Conservation (phyloP, 2,113 vertebrate genomes). For the Anthoscopus minutus region DNA sequence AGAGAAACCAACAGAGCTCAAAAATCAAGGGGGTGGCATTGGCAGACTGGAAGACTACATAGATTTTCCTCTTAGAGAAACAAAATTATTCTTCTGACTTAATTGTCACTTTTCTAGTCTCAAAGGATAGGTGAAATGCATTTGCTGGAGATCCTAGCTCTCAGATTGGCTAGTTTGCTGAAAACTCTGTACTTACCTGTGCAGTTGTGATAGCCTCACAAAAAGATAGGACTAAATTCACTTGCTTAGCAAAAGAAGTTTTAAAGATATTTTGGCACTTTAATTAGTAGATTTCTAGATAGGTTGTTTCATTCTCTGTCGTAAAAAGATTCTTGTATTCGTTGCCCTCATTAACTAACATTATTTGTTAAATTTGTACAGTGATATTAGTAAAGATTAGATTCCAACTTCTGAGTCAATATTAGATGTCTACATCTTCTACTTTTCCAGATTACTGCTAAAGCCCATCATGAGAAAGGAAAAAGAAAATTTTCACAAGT, state of each 20-base stretch:
- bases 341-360: neutral
- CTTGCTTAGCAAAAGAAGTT: neutral
- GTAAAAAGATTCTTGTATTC: neutral
- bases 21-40: neutral
- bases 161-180: neutral
- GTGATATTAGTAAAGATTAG: slow-evolving; percentile 7
- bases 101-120: neutral
- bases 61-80: neutral
- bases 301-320: neutral
- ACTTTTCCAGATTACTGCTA: neutral
- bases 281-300: neutral
- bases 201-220: neutral
- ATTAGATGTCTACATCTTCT: neutral
- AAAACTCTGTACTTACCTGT: neutral
- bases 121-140: neutral
- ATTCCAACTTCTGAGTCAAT: neutral
- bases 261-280: neutral
- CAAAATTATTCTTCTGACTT: neutral
- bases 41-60: neutral
- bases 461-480: neutral
- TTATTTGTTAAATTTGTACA: slow-evolving; percentile 36
- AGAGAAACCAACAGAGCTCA: neutral
- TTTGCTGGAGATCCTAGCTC: neutral
- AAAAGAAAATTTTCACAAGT: neutral
- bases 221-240: neutral